Conservation (phyloP, 2,888 invertebrate species). For the Agrochola lychnidis region DNA sequence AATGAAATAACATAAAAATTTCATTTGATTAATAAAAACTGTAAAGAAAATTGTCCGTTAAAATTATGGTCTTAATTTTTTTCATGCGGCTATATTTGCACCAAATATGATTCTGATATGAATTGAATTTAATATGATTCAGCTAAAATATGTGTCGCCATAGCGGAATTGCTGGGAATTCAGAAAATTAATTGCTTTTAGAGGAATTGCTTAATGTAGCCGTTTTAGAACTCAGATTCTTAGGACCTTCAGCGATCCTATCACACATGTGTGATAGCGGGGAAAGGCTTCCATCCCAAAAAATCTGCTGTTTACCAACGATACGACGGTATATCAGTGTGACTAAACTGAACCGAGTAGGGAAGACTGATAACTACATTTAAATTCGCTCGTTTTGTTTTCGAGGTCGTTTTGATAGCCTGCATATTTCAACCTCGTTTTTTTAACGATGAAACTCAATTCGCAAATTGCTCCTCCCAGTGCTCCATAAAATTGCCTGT, state of each 20-base stretch:
- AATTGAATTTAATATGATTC: too few relatives aligned
- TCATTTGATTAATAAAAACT: too few relatives aligned
- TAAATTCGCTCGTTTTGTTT: constrained; percentile 38
- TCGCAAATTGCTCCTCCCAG: constrained; percentile 11
- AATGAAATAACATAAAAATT: too few relatives aligned
- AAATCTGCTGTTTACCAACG: background rate
- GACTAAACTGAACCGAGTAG: background rate
- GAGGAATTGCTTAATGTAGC: too few relatives aligned
- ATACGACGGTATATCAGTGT: background rate
- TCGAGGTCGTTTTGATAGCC: constrained; percentile 21
- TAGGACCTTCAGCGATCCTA: constrained; percentile 4
- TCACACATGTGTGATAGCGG: background rate
- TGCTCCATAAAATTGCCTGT: constrained; percentile 36
- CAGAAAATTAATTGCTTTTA: too few relatives aligned
- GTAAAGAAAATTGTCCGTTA: too few relatives aligned
- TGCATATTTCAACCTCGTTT: constrained; percentile 41
- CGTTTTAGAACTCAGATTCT: background rate
- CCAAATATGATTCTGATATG: too few relatives aligned
- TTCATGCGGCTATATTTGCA: too few relatives aligned
- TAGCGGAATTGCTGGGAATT: too few relatives aligned
- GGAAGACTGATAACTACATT: constrained; percentile 18
- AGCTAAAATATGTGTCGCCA: too few relatives aligned
- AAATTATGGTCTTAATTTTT: too few relatives aligned
- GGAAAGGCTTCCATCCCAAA: background rate
- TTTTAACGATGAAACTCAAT: constrained; percentile 36